Evolutionary conservation across 2,888 invertebrate genomes (phyloP).

Genomic region (Coleophora flavipennella): DNA sequence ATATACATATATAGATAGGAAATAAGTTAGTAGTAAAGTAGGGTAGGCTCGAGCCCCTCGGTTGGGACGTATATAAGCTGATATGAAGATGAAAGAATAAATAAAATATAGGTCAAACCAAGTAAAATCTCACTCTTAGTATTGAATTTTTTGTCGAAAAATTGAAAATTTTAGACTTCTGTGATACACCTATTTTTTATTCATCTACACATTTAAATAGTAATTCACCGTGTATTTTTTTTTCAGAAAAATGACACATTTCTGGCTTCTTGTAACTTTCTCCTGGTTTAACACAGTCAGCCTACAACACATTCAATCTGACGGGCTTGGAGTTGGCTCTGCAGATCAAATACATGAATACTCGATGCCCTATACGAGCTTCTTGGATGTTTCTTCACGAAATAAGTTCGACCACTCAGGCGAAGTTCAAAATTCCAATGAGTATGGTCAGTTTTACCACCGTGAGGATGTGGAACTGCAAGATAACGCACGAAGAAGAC

Average conservation of each 20-base stretch:
- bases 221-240: not conserved
- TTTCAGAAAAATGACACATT: slow-evolving; percentile 56
- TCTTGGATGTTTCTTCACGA: slow-evolving; percentile 28
- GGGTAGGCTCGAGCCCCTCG: too few relatives aligned
- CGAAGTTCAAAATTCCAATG: slow-evolving; percentile 14
- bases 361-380: slow-evolving; percentile 36
- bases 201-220: too few relatives aligned
- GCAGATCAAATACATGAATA: slow-evolving; percentile 29
- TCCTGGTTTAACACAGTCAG: slow-evolving; percentile 51
- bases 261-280: slow-evolving; percentile 48
- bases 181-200: too few relatives aligned
- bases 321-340: slow-evolving; percentile 28
- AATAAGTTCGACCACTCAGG: slow-evolving; percentile 25
- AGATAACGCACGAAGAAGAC: too few relatives aligned
- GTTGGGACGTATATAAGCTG: too few relatives aligned
- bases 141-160: too few relatives aligned
- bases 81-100: too few relatives aligned
- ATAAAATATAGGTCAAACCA: too few relatives aligned
- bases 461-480: slow-evolving; percentile 14
- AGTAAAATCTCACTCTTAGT: too few relatives aligned
- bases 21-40: too few relatives aligned
- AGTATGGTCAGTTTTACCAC: slow-evolving; percentile 21
- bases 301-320: slow-evolving; percentile 44
- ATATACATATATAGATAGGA: too few relatives aligned
- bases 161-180: too few relatives aligned